Base-by-base conservation (phyloP, 2,888 invertebrate genomes). In the Cataglyphis albicans region DNA sequence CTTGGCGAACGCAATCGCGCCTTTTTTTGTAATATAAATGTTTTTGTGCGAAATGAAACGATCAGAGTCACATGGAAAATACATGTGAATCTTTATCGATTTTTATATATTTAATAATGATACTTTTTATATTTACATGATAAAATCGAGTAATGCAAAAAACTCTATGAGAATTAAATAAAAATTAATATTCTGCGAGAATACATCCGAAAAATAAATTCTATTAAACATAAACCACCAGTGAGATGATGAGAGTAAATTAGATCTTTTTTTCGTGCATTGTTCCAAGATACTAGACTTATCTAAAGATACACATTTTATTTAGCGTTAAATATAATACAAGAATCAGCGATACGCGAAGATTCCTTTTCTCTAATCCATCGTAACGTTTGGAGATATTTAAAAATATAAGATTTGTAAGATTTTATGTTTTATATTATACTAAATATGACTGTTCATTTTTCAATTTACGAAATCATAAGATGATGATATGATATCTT, bases 281-380 rank as follows among this genome's bases (percentile, higher is more conserved):
- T 7, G 35, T 32, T n/a, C 9, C n/a, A 35, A 10, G 35, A n/a
- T 63, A 21, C n/a, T n/a, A n/a, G n/a, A n/a, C n/a, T n/a, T 21
- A 35, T 52, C 18, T 48, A 48, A 18, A 48, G 48, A 48, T 48
- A 15, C 15, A 48, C 48, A 48, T 6, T 48, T 6, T 48, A 48
- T 48, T 48, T 48, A 48, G 18, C 48, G 18, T 18, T 72, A 72
- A 72, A 38, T 57, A 38, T 72, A 38, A 18, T 55, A 35, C 57
- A 52, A 57, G 55, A 72, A 72, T 72, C 38, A 70, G 25, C 21
- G 25, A 57, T 38, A 25, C 10, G 35, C 9, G 35, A 52, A 9
- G 18, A 48, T 48, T 35, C 21, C 15, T 52, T 32, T 3, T 55
- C 55, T 55, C 55, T 48, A 5, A 48, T 48, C 10, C 15, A 15